Evolutionary conservation across 2,113 vertebrate genomes (phyloP), one percentile per base, ranked within the genome.

Genomic region (Cyrtonyx montezumae): DNA sequence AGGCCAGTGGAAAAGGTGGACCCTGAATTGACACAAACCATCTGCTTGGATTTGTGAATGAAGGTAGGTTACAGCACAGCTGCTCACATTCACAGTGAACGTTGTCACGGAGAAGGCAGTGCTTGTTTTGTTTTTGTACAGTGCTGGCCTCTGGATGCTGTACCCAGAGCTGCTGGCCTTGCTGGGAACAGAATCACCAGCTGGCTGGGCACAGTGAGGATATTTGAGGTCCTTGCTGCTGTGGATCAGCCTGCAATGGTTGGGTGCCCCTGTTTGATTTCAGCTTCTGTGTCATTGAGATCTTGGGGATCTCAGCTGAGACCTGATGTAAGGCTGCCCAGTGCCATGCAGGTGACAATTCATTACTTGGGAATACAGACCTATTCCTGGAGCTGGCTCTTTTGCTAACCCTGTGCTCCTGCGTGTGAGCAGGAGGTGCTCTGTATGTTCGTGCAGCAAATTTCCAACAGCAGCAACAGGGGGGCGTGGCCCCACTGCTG

Each of bases 381-480:
- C 55, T 74, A 18, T 8, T 55, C n/a, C 67, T 26, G 20, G 37
- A 78, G 69, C 26, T 48, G 3, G 45, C 40, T 7, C 5, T 7
- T 12, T 4, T 13, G 12, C 48, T 49, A 63, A 28, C 16, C 63
- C 25, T 9, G 13, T 3, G 13, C 13, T 79, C 21, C 10, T 23
- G 45, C 11, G 1, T 25, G 6, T 25, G 59, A 73, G 63, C 34
- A 36, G 53, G 22, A 51, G 59, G 16, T 19, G 40, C 40, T 70
- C 71, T 67, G 32, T 13, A 25, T 5, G 2, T 46, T 34, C 1
- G 1, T 11, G 22, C 10, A 30, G 30, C 1, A 1, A 21, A 40
- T 55, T 55, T 58, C 25, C 61, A 30, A 8, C 59, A 59, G 28
- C 22, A 70, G 7, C 13, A 32, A 7, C 42, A 22, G 21, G 11